Percentiles rank a stretch among this genome's conserved stretches.
These are phyloP conservation scores for Stegophylla sp. DNA, from an alignment of 2,888 invertebrate species.

Conservation along the genomic window DNA sequence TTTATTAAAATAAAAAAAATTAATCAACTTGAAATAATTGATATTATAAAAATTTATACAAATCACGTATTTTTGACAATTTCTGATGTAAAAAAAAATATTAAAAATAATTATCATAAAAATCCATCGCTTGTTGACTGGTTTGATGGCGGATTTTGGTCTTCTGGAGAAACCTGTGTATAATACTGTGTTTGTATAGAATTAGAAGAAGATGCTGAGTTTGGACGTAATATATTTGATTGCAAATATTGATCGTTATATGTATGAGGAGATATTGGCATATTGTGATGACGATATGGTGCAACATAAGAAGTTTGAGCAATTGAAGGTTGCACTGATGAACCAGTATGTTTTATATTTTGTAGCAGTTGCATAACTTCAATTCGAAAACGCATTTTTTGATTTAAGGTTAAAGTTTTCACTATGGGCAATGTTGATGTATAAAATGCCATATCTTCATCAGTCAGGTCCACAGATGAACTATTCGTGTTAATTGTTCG, in stretches of 20 bases:
- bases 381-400: conserved; percentile 32
- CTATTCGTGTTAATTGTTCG: background rate
- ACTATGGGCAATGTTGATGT: conserved; percentile 37
- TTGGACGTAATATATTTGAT: conserved; percentile 22
- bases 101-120: too few relatives aligned
- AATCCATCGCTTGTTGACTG: conserved; percentile 1
- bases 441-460: conserved; percentile 14
- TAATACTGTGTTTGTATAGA: background rate
- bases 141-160: background rate
- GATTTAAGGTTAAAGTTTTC: conserved; percentile 8
- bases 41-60: too few relatives aligned
- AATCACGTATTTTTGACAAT: too few relatives aligned
- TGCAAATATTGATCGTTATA: conserved; percentile 28
- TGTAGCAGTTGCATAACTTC: conserved; percentile 25
- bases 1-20: too few relatives aligned
- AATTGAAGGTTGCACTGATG: conserved; percentile 9
- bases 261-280: conserved; percentile 18
- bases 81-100: too few relatives aligned
- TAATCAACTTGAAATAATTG: too few relatives aligned
- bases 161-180: conserved; percentile 9
- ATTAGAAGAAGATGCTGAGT: conserved; percentile 23
- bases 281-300: conserved; percentile 14
- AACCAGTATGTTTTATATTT: conserved; percentile 20
- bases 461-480: background rate
- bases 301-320: background rate